Base-by-base conservation (phyloP, 2,113 vertebrate species). In the Ageneiosus marmoratus region DNA sequence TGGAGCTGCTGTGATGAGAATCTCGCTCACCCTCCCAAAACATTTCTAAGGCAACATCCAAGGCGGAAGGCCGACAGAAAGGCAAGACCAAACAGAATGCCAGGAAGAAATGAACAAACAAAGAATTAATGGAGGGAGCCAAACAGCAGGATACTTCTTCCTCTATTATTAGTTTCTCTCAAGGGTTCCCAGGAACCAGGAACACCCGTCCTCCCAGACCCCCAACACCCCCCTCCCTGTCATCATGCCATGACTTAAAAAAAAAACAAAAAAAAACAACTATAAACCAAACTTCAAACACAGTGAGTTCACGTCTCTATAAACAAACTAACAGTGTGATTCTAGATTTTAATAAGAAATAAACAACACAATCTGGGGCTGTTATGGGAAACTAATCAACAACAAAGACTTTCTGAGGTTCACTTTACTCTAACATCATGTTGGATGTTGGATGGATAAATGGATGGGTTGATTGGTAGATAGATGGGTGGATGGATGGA, bases 21-120 rank as follows among this genome's bases (percentile, higher is more conserved):
- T 77, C 60, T 48, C 29, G 12, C 34, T 48, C 60, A 29, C 44
- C 56, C 67, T 27, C 50, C 18, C 73, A 22, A 37, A 80, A 78
- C 56, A 74, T 82, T 73, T 90, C 81, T 84, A 76, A 62, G 82
- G 55, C 82, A 75, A 79, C 80, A 81, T 91, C 89, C 88, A 91
- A 79, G 87, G 80, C 90, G 89, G 90, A 92, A 92, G 91, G 91
- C 37, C 91, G 91, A 69, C 95, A 94, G 94, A 93, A 90, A 91
- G 90, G 87, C 60, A 84, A 82, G 94, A 91, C 91, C 90, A 85
- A 90, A 91, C 94, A 95, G 94, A 96, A 96, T 94, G 94, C 87
- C 94, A 94, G 94, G 94, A 95, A 95, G 92, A 95, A 92, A 93
- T 72, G 93, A 94, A 91, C 75, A 92, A 91, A 94, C 92, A 95